A percentile compares a stretch with the other conserved stretches of the same genome.
phyloP scores from a whole-genome alignment of 2,888 invertebrate species.

The Agrochola macilenta region DNA sequence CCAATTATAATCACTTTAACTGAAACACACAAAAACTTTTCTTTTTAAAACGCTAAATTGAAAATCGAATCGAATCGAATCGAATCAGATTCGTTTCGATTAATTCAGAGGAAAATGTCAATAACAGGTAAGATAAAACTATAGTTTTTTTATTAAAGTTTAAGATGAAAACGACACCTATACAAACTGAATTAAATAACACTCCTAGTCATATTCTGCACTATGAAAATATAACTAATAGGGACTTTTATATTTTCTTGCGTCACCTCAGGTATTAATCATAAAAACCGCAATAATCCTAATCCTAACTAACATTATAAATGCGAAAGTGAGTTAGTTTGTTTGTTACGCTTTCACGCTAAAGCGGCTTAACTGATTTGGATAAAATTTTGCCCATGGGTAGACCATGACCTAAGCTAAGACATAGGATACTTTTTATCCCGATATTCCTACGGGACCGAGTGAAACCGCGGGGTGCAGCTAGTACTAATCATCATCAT shows the following conservation, averaged over 20 bases:
- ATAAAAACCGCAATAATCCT: not conserved
- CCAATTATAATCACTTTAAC: constrained; percentile 33
- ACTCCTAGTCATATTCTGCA: not conserved
- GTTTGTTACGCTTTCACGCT: too few relatives aligned
- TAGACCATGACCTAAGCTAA: too few relatives aligned
- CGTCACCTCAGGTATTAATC: not conserved
- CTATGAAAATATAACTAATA: not conserved
- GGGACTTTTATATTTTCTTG: constrained; percentile 12
- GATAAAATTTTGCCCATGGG: too few relatives aligned
- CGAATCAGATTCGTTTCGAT: not conserved
- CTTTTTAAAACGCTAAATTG: constrained; percentile 12
- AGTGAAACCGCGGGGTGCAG: too few relatives aligned
- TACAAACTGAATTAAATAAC: not conserved
- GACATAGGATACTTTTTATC: too few relatives aligned
- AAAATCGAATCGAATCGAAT: too few relatives aligned
- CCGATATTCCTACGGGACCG: too few relatives aligned
- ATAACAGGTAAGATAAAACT: not conserved
- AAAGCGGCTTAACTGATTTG: too few relatives aligned
- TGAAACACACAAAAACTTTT: too few relatives aligned
- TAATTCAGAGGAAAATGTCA: constrained; percentile 15
- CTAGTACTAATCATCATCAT: not conserved
- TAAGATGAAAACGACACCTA: not conserved
- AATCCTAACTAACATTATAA: too few relatives aligned
- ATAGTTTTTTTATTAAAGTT: not conserved
- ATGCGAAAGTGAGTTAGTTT: too few relatives aligned